Evolutionary conservation across 2,113 vertebrate species (phyloP).

Genomic region (Caretta caretta): DNA sequence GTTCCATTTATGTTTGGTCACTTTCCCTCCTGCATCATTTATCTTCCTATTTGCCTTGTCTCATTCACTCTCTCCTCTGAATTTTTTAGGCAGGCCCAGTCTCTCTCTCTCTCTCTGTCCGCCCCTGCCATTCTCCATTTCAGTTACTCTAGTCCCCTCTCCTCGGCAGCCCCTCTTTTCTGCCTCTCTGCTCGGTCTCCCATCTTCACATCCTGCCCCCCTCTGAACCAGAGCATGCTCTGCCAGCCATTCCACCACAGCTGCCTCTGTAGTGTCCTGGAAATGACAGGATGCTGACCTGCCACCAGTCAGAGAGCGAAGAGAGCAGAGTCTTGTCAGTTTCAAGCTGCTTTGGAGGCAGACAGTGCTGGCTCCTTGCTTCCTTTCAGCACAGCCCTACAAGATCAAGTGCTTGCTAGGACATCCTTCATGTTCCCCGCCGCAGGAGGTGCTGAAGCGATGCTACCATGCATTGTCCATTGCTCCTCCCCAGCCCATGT

Average conservation of each 20-base stretch:
- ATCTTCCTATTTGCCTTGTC: background rate
- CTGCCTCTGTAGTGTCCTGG: background rate
- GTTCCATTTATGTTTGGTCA: background rate
- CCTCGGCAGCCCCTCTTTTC: background rate
- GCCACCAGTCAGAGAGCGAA: background rate
- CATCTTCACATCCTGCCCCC: background rate
- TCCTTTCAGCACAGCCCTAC: background rate
- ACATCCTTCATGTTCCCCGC: rapidly evolving
- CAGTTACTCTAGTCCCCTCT: background rate
- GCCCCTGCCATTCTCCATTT: background rate
- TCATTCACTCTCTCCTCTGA: background rate
- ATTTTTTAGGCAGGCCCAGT: background rate
- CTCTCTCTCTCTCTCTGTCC: background rate
- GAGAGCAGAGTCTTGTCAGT: background rate
- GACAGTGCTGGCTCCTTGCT: background rate
- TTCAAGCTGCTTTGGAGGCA: background rate
- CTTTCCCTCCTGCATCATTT: background rate
- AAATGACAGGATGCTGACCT: background rate
- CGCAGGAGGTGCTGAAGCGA: background rate
- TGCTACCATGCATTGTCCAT: background rate
- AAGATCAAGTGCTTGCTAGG: background rate
- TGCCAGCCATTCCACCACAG: background rate
- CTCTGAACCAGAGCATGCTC: rapidly evolving
- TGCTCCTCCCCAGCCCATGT: background rate
- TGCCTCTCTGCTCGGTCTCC: background rate